phyloP scores from a whole-genome alignment of 1,140 invertebrate genomes.

The Ceratina calcarata region DNA sequence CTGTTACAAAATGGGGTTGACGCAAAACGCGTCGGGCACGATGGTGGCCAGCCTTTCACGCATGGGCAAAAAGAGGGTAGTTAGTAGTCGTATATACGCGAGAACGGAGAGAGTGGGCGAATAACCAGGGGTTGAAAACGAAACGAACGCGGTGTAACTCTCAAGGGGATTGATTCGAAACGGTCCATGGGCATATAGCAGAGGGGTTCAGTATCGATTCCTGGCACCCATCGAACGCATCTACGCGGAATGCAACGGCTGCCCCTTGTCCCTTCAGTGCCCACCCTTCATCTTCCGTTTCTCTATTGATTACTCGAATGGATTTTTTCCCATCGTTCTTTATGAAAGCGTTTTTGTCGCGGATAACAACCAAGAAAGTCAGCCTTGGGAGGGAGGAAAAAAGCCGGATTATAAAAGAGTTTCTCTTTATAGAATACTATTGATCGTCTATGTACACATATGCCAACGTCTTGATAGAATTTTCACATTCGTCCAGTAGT shows the following conservation, averaged over 20 bases:
- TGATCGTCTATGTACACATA: background rate
- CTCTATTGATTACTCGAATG: constrained; percentile 21
- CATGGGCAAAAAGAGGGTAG: constrained; percentile 60
- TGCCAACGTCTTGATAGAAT: background rate
- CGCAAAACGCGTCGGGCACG: constrained; percentile 14
- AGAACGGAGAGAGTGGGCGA: constrained; percentile 12
- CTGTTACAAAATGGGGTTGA: constrained; percentile 32
- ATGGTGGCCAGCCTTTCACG: constrained; percentile 33
- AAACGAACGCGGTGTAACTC: constrained; percentile 61
- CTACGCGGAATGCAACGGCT: constrained; percentile 24
- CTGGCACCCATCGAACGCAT: constrained; percentile 53
- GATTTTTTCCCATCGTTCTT: constrained; percentile 57
- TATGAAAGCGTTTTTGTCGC: constrained; percentile 18
- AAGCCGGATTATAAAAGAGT: background rate
- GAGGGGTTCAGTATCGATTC: constrained; percentile 72
- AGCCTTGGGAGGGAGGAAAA: constrained; percentile 4
- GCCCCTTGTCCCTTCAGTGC: constrained; percentile 21
- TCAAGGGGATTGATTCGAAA: constrained; percentile 68
- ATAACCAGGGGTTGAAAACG: constrained; percentile 43
- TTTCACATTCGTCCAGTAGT: background rate
- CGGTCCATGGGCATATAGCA: constrained; percentile 56
- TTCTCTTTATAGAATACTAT: background rate
- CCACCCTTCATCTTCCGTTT: constrained; percentile 42
- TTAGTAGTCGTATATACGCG: constrained; percentile 53
- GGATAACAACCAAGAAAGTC: constrained; percentile 28